Conservation (phyloP, 2,797 vertebrate species). For the Chelonia mydas region DNA sequence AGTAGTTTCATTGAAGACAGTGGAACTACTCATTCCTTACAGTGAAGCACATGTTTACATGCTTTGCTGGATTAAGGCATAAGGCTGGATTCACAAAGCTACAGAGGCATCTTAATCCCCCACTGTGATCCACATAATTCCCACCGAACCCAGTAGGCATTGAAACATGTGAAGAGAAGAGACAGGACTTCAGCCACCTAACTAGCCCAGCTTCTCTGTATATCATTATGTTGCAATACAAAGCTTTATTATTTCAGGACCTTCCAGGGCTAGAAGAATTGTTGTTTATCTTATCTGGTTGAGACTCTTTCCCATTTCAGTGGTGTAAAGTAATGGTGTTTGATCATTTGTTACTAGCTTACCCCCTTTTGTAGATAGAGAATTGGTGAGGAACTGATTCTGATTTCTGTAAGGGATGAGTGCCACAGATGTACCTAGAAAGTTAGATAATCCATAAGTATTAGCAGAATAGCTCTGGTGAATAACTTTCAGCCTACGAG, state of each 20-base stretch:
- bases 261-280: too few species aligned
- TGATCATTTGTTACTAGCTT: not conserved
- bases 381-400: not conserved
- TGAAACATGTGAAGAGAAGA: too few species aligned
- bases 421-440: not conserved
- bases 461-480: not conserved
- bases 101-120: too few species aligned
- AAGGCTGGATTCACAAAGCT: too few species aligned
- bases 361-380: not conserved
- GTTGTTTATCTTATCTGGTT: accelerated
- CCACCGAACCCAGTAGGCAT: too few species aligned
- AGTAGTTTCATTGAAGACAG: not conserved
- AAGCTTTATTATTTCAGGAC: too few species aligned
- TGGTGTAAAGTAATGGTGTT: accelerated
- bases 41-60: not conserved
- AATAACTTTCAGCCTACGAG: not conserved
- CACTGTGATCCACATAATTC: too few species aligned
- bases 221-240: not conserved
- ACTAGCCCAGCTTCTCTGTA: not conserved
- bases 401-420: not conserved
- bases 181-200: too few species aligned
- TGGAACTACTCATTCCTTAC: not conserved
- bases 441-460: not conserved
- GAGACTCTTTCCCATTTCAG: accelerated
- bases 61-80: not conserved